Evolutionary conservation across 2,797 vertebrate species (phyloP).

Genomic region (Helicolenus hilgendorfi): DNA sequence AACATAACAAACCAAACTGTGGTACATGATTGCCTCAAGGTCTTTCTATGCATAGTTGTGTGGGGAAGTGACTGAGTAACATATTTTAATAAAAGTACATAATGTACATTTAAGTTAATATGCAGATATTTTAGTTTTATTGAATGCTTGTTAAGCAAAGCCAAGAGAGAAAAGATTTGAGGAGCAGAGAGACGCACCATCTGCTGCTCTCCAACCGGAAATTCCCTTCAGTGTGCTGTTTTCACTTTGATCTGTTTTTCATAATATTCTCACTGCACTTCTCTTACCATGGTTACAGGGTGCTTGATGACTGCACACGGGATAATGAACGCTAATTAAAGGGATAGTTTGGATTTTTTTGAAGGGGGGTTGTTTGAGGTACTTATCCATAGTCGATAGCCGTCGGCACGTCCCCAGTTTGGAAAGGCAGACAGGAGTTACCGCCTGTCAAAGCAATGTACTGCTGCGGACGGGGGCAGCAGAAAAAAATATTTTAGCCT

Average conservation of each 20-base stretch:
- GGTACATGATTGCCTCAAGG: conserved; percentile 60
- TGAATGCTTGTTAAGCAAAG: conserved; percentile 4
- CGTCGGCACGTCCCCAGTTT: neutral
- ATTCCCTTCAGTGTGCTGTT: neutral
- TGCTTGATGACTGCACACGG: neutral
- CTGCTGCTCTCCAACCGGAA: neutral
- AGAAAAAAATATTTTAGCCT: neutral
- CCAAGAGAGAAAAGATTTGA: neutral
- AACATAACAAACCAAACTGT: conserved; percentile 70
- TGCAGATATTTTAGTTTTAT: conserved; percentile 46
- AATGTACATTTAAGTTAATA: conserved; percentile 74
- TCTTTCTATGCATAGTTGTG: conserved; percentile 74
- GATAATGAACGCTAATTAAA: neutral
- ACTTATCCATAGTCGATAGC: neutral
- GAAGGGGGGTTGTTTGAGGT: neutral
- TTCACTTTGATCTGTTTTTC: neutral
- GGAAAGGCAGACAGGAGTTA: neutral
- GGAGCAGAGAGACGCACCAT: neutral
- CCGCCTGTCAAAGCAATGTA: neutral
- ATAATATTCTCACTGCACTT: neutral
- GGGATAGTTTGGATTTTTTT: neutral
- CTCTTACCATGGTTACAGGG: neutral
- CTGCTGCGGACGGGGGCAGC: neutral
- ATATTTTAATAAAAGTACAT: conserved; percentile 85
- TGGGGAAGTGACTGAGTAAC: conserved; percentile 72